Evolutionary conservation across 2,797 vertebrate species (phyloP).

Genomic region (Tinamus major): DNA sequence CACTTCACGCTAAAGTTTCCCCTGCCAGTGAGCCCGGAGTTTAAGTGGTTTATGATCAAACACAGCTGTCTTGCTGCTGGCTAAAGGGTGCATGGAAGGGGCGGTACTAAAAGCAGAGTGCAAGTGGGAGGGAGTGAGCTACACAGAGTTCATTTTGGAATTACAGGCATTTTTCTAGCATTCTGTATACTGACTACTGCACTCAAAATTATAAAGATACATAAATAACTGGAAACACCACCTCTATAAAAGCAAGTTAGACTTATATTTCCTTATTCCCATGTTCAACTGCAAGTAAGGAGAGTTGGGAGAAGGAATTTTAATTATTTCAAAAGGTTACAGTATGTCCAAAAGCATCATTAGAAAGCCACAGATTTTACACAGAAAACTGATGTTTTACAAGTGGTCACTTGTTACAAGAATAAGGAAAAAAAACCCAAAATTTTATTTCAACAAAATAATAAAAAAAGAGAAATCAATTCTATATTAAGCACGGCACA

Average conservation of each 20-base stretch:
- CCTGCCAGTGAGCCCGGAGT: slow-evolving; percentile 73
- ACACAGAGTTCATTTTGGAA: slow-evolving; percentile 63
- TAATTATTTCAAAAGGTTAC: slow-evolving; percentile 58
- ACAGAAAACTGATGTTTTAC: slow-evolving; percentile 57
- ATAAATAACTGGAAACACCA: slow-evolving; percentile 59
- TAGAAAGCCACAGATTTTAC: slow-evolving; percentile 33
- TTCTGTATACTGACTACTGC: slow-evolving; percentile 50
- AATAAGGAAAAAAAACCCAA: background rate
- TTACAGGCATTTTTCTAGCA: slow-evolving; percentile 68
- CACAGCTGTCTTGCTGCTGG: slow-evolving; percentile 83
- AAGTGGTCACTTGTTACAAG: background rate
- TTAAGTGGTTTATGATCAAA: slow-evolving; percentile 83
- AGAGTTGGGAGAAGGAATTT: background rate
- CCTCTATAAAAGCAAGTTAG: slow-evolving; percentile 45
- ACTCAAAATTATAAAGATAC: slow-evolving; percentile 49
- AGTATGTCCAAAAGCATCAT: slow-evolving; percentile 15
- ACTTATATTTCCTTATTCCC: background rate
- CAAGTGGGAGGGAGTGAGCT: slow-evolving; percentile 46
- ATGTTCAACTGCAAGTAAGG: background rate
- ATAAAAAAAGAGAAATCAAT: background rate
- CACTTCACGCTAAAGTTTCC: slow-evolving; percentile 78
- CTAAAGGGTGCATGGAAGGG: slow-evolving; percentile 74
- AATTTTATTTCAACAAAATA: slow-evolving; percentile 23
- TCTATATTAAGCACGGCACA: background rate
- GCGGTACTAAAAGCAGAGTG: slow-evolving; percentile 69